These are phyloP conservation scores for Imbricaverruca yamaguchii DNA, from an alignment of 2,888 invertebrate genomes.

Conservation along the genomic window DNA sequence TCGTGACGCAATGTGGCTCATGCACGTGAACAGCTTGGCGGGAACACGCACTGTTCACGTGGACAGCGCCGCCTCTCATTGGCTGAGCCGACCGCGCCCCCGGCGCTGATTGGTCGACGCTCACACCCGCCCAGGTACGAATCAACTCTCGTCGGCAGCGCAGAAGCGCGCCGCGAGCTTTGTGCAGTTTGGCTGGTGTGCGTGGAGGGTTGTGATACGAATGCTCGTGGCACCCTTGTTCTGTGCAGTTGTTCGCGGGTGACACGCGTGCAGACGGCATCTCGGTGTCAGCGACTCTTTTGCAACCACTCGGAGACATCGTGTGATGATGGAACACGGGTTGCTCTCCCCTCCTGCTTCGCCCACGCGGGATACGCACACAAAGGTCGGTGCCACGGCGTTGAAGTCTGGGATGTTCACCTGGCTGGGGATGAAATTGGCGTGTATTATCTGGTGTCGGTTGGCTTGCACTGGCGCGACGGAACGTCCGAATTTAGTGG, in stretches of 20 bases:
- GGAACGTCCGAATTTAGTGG: too few relatives aligned
- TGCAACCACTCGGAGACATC: background rate
- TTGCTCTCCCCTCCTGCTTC: background rate
- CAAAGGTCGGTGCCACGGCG: background rate
- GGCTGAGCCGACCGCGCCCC: constrained; percentile 63
- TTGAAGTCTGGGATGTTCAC: too few relatives aligned
- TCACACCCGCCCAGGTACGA: constrained; percentile 35
- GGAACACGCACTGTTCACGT: constrained; percentile 31
- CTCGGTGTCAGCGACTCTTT: background rate
- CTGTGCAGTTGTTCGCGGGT: background rate
- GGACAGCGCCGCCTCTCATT: constrained; percentile 48
- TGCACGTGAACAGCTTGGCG: constrained; percentile 29
- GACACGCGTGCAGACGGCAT: too few relatives aligned
- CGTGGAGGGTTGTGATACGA: background rate
- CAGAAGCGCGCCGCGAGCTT: background rate
- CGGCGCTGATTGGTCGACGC: constrained; percentile 51
- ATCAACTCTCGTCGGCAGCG: constrained; percentile 42
- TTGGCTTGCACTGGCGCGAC: too few relatives aligned
- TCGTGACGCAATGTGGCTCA: background rate
- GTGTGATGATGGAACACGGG: background rate
- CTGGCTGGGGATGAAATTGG: too few relatives aligned
- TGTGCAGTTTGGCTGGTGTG: constrained; percentile 31
- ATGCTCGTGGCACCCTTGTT: constrained; percentile 29
- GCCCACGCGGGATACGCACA: background rate
- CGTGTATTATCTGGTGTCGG: too few relatives aligned